phyloP scores from a whole-genome alignment of 2,113 vertebrate genomes.

The Forbesichthys papilliferus region DNA sequence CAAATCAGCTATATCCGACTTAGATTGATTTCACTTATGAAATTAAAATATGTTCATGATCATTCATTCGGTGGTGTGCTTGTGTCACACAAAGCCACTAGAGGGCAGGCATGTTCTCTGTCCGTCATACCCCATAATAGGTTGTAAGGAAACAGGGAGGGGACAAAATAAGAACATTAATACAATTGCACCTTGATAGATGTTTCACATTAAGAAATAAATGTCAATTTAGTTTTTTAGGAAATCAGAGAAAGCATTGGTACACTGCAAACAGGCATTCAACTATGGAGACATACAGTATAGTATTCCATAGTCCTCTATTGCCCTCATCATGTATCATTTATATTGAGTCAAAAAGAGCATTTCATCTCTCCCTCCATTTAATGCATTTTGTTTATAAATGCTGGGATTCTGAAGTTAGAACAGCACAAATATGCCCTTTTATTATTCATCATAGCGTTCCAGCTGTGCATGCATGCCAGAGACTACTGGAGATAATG shows the following conservation, averaged over 20 bases:
- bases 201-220: slow-evolving; percentile 20
- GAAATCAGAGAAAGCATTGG: not conserved
- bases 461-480: not conserved
- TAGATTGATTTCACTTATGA: slow-evolving; percentile 9
- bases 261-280: slow-evolving; percentile 8
- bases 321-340: not conserved
- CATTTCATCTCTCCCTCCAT: not conserved
- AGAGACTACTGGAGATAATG: not conserved
- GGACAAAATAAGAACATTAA: too few species aligned
- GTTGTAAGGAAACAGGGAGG: too few species aligned
- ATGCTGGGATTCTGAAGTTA: not conserved
- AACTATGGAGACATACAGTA: not conserved
- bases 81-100: slow-evolving; percentile 37
- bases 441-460: not conserved
- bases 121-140: not conserved
- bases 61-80: not conserved
- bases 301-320: not conserved
- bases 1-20: slow-evolving; percentile 14
- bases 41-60: slow-evolving; percentile 14
- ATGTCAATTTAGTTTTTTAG: slow-evolving; percentile 7
- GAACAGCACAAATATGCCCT: not conserved
- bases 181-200: slow-evolving; percentile 9
- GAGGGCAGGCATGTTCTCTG: slow-evolving; percentile 56
- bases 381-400: not conserved
- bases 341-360: not conserved